Evolutionary conservation across 2,888 invertebrate species (phyloP).

Genomic region (Xestia xanthographa): DNA sequence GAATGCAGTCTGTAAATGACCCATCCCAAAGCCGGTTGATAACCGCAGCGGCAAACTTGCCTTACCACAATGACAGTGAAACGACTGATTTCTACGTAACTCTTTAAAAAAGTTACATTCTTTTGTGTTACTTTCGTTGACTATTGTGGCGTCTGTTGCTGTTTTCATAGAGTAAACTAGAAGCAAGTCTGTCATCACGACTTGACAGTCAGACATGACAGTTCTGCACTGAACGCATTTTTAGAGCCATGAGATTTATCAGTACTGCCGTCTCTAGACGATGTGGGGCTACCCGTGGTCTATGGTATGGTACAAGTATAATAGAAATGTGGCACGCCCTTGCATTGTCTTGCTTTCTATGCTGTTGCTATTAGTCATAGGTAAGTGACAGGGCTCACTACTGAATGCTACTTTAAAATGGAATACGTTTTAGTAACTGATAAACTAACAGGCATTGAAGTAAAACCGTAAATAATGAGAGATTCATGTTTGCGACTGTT

Average conservation of each 20-base stretch:
- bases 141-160: not conserved
- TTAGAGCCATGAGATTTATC: too few species aligned
- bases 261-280: not conserved
- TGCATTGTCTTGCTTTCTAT: slow-evolving; percentile 69
- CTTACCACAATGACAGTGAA: too few species aligned
- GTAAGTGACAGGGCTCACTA: slow-evolving; percentile 39
- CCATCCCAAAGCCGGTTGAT: not conserved
- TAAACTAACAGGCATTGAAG: not conserved
- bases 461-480: not conserved
- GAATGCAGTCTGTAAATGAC: not conserved
- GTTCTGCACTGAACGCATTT: not conserved
- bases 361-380: slow-evolving; percentile 64
- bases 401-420: slow-evolving; percentile 40
- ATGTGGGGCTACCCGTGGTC: not conserved
- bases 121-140: not conserved
- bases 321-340: slow-evolving; percentile 68
- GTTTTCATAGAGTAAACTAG: too few species aligned
- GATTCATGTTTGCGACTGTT: slow-evolving; percentile 10
- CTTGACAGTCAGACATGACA: not conserved
- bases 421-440: slow-evolving; percentile 3
- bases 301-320: slow-evolving; percentile 37
- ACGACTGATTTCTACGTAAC: not conserved
- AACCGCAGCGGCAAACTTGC: not conserved
- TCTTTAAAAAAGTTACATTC: not conserved
- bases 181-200: not conserved